These are phyloP conservation scores for Penaeus vannamei DNA, from an alignment of 1,140 invertebrate species.

Conservation along the genomic window DNA sequence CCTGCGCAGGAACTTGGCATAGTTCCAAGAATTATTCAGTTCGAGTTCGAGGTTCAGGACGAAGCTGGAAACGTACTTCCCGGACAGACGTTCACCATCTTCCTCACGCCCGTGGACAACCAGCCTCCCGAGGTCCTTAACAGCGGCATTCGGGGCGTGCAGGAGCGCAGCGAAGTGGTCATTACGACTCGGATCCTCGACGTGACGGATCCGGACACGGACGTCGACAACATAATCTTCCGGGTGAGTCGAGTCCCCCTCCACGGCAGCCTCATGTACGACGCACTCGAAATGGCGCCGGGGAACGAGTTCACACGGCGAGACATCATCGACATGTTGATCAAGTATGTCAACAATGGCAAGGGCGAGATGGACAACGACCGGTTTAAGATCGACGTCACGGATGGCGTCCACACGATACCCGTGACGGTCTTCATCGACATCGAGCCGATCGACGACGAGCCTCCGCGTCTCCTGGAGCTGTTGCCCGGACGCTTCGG, in stretches of 20 bases:
- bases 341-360: slow-evolving; percentile 70
- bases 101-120: slow-evolving; percentile 72
- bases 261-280: slow-evolving; percentile 71
- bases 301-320: slow-evolving; percentile 70
- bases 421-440: slow-evolving; percentile 70
- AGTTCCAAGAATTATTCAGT: slow-evolving; percentile 71
- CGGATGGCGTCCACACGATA: slow-evolving; percentile 72
- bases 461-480: slow-evolving; percentile 69
- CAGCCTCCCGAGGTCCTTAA: slow-evolving; percentile 72
- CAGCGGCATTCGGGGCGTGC: slow-evolving; percentile 69
- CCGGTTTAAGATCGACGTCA: slow-evolving; percentile 70
- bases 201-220: slow-evolving; percentile 71
- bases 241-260: slow-evolving; percentile 69
- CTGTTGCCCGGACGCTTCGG: slow-evolving; percentile 68
- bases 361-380: slow-evolving; percentile 70
- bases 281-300: slow-evolving; percentile 67
- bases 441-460: slow-evolving; percentile 71
- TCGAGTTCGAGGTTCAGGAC: slow-evolving; percentile 72
- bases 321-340: slow-evolving; percentile 70
- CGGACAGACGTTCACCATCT: slow-evolving; percentile 71
- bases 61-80: slow-evolving; percentile 70
- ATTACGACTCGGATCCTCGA: slow-evolving; percentile 71
- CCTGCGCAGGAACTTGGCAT: slow-evolving; percentile 71
- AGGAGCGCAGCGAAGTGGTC: slow-evolving; percentile 70
- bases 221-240: slow-evolving; percentile 69